phyloP scores from a whole-genome alignment of 2,797 vertebrate species.

The Neosilurus mollespiculum region DNA sequence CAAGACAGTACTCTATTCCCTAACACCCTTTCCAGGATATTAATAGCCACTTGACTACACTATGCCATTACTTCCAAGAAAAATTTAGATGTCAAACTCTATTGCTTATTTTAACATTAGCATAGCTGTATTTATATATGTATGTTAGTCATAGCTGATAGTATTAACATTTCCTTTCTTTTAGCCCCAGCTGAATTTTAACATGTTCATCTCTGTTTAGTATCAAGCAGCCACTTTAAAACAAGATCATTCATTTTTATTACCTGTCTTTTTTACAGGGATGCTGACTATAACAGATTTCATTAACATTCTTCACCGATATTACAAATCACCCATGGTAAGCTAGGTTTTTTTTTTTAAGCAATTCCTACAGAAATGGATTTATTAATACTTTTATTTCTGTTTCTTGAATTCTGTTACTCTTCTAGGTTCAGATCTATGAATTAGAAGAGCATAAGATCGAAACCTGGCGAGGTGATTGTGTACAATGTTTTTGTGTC shows the following conservation, averaged over 20 bases:
- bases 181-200: background rate
- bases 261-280: slow-evolving; percentile 68
- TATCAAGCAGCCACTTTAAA: background rate
- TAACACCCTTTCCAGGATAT: slow-evolving; percentile 47
- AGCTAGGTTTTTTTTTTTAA: background rate
- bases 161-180: slow-evolving; percentile 6
- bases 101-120: slow-evolving; percentile 9
- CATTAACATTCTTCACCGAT: slow-evolving; percentile 96
- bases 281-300: slow-evolving; percentile 99
- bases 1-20: slow-evolving; percentile 47
- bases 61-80: slow-evolving; percentile 26
- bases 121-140: slow-evolving; percentile 29
- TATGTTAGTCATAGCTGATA: slow-evolving; percentile 6
- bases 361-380: background rate
- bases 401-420: slow-evolving; percentile 30
- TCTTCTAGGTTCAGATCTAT: slow-evolving; percentile 92
- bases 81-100: background rate
- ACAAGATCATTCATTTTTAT: background rate
- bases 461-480: slow-evolving; percentile 93
- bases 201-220: background rate
- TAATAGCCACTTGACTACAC: slow-evolving; percentile 45
- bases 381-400: background rate
- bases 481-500: slow-evolving; percentile 22
- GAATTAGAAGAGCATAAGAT: slow-evolving; percentile 97
- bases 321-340: slow-evolving; percentile 95